A percentile compares a stretch with the other conserved stretches of the same genome.
Evolutionary conservation across 2,113 vertebrate genomes (phyloP).

Genomic region (Lampris incognitus): DNA sequence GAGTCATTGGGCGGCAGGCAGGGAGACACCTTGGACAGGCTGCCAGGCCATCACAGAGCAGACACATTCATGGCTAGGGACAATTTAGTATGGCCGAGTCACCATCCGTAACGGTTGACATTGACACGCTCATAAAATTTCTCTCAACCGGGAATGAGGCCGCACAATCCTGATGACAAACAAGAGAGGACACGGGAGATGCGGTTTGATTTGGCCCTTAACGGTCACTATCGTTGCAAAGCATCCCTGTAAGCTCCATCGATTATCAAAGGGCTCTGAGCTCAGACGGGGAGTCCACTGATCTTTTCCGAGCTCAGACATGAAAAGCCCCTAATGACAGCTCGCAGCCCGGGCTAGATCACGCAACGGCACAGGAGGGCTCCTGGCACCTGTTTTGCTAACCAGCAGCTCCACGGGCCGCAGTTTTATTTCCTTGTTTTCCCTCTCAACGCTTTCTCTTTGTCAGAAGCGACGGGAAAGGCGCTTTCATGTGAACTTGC

Average conservation of each 20-base stretch:
- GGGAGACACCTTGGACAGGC: too few relatives aligned
- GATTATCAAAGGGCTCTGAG: conserved; percentile 79
- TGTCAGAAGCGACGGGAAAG: conserved; percentile 65
- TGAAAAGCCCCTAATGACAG: conserved; percentile 79
- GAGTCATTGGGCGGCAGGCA: too few relatives aligned
- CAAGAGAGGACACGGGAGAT: conserved; percentile 56
- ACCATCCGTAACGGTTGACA: conserved; percentile 39
- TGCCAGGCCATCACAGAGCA: too few relatives aligned
- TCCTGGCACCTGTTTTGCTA: conserved; percentile 62
- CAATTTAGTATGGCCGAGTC: too few relatives aligned
- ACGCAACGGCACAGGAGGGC: conserved; percentile 41
- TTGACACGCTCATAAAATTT: conserved; percentile 63
- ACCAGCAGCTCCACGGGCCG: conserved; percentile 73
- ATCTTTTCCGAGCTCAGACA: conserved; percentile 80
- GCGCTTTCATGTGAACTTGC: conserved; percentile 69
- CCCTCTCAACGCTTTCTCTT: conserved; percentile 45
- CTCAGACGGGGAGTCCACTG: conserved; percentile 75
- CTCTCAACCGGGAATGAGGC: conserved; percentile 75
- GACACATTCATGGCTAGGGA: too few relatives aligned
- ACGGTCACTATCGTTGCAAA: conserved; percentile 76
- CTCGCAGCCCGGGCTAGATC: conserved; percentile 77
- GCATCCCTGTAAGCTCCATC: conserved; percentile 77
- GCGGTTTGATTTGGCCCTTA: conserved; percentile 72
- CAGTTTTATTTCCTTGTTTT: conserved; percentile 74
- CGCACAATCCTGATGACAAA: conserved; percentile 71